These are phyloP conservation scores for Graptemys geographica DNA, from an alignment of 2,797 vertebrate species.

Conservation along the genomic window DNA sequence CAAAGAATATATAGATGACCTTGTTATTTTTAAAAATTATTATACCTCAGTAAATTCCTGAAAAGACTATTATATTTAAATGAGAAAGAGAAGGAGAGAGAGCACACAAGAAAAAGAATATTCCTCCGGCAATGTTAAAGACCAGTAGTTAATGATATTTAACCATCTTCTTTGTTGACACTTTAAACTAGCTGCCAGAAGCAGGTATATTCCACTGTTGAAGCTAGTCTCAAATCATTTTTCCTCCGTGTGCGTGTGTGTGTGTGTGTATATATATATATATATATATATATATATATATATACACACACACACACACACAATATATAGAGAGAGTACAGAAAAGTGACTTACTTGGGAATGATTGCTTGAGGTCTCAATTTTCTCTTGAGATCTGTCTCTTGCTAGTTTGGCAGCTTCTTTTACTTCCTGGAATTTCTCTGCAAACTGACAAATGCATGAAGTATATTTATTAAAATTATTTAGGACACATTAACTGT, in stretches of 20 bases:
- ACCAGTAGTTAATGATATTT: constrained; percentile 40
- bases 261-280: not conserved
- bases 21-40: not conserved
- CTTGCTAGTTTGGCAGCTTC: constrained; percentile 93
- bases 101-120: constrained; percentile 22
- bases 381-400: constrained; percentile 96
- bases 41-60: not conserved
- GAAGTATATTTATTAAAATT: not conserved
- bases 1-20: not conserved
- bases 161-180: not conserved
- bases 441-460: constrained; percentile 88
- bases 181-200: constrained; percentile 21
- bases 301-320: not conserved
- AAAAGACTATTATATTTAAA: constrained; percentile 7
- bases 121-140: constrained; percentile 21
- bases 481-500: not conserved
- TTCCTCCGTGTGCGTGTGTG: not conserved
- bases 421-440: constrained; percentile 98
- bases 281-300: not conserved
- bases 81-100: not conserved
- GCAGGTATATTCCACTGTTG: constrained; percentile 19
- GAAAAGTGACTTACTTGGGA: constrained; percentile 87
- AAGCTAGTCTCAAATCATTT: constrained; percentile 36
- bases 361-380: constrained; percentile 91
- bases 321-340: not conserved